Conservation (phyloP, 2,888 invertebrate species). For the Heliconius ismenius region DNA sequence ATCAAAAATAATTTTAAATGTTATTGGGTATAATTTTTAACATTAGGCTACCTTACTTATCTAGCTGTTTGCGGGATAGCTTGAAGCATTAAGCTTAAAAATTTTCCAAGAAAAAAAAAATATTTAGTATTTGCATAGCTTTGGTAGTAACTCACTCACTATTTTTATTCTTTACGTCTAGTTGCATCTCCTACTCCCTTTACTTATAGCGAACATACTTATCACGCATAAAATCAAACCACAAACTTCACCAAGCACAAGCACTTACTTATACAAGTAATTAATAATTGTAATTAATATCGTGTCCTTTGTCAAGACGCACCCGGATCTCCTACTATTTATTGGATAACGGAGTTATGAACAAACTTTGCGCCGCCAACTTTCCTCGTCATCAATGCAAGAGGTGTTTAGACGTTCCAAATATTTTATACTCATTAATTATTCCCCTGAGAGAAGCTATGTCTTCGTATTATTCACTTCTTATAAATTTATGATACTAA, state of each 20-base stretch:
- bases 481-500: constrained; percentile 75
- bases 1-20: too few species aligned
- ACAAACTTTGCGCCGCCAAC: constrained; percentile 47
- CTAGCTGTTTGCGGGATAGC: too few species aligned
- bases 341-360: constrained; percentile 41
- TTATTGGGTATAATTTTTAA: too few species aligned
- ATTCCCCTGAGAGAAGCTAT: constrained; percentile 57
- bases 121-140: background rate
- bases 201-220: background rate
- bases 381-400: constrained; percentile 56
- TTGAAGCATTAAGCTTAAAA: too few species aligned
- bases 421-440: constrained; percentile 68
- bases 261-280: background rate
- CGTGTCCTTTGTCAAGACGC: constrained; percentile 12
- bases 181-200: too few species aligned
- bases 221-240: background rate
- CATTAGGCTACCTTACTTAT: too few species aligned
- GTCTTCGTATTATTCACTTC: constrained; percentile 62
- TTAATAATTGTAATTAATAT: constrained; percentile 15
- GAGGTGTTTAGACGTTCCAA: constrained; percentile 62
- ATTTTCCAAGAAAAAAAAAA: too few species aligned
- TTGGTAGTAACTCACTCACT: background rate
- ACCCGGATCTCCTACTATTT: constrained; percentile 16
- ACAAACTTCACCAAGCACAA: background rate
- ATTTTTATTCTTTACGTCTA: background rate